Evolutionary conservation across 2,113 vertebrate genomes (phyloP), one percentile per base, ranked within the genome.

Genomic region (Gobiocypris rarus): DNA sequence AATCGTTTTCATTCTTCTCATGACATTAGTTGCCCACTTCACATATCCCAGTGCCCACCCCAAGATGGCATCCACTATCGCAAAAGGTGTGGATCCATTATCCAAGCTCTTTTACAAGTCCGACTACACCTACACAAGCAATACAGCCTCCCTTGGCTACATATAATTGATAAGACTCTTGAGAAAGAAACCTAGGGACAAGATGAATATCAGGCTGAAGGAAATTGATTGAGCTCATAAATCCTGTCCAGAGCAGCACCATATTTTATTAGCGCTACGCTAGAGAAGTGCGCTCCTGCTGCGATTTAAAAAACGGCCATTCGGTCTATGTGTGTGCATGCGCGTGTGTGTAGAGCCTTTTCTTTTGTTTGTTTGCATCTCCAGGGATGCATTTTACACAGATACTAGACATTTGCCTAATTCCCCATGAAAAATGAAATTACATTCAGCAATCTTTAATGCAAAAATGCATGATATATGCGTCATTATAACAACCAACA

Each of bases 141-240:
- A 87, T 81, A 87, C 85, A 83, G 83, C 84, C 86, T 88, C 87
- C 92, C 91, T 89, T 89, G 89, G 92, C 91, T 91, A 91, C 90
- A 89, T 87, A 90, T 90, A 91, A 92, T 92, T 91, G 93, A 94
- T 94, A 94, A 93, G 91, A 82, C 90, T 89, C 89, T 91, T 92
- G 91, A 91, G 92, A 86, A 91, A 91, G 91, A 89, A 90, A 91
- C 89, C 89, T 89, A 89, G 90, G 90, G 89, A 91, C 90, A 90
- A 92, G 87, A 84, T 52, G 83, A 88, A 93, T 87, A 92, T 92
- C 92, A 92, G 91, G 90, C 90, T 91, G 90, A 89, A 88, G 92
- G 90, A 89, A 93, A 93, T 90, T 88, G 92, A 94, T 93, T 91
- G 92, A 92, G 89, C 90, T 89, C 91, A 88, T 89, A 88, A 94